Base-by-base conservation (phyloP, 2,888 invertebrate species). In the Alcis repandata region DNA sequence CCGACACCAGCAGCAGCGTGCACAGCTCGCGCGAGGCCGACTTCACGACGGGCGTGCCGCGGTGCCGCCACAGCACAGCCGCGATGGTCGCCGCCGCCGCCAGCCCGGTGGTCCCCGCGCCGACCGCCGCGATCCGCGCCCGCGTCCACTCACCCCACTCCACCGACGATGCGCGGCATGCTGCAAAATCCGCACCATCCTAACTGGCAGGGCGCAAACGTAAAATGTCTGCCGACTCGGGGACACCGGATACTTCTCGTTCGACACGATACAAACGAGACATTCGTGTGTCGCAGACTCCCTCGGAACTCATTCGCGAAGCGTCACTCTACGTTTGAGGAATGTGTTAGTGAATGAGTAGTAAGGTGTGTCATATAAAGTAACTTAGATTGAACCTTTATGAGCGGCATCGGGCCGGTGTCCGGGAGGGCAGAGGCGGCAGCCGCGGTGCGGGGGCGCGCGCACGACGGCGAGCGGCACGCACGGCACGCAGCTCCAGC, bases 401-500 rank as follows among this genome's bases (percentile, higher is more conserved):
- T 10, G 36, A 11, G 36, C 36, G 36, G 36, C 36, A 4, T 38
- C 36, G 36, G 36, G 36, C 36, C 36, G 11, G 36, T 38, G 13
- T 2, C 36, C 36, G 36, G 36, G 36, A 2, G 36, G 36, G 13
- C 36, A 38, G 13, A 38, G 36, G 2, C 36, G 36, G 13, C 36
- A 38, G 36, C 36, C 36, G 13, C 13, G 13, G 36, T 38, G 36
- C 1, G 36, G 36, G 2, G 36, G 36, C 13, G 36, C 11, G 13
- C 11, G 36, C 36, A 38, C 36, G 13, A 38, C 13, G 36, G 36
- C 36, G 36, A 95, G 94, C 67, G 94, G 91, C 68, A 94, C 92
- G 88, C 97, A 97, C 6, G 93, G 87, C 32, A 95, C 95, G 85
- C 97, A 97, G 48, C 95, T 95, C 97, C 97, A 97, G 87, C 97